Evolutionary conservation across 2,888 invertebrate species (phyloP).

Genomic region (Xylocampa areola): DNA sequence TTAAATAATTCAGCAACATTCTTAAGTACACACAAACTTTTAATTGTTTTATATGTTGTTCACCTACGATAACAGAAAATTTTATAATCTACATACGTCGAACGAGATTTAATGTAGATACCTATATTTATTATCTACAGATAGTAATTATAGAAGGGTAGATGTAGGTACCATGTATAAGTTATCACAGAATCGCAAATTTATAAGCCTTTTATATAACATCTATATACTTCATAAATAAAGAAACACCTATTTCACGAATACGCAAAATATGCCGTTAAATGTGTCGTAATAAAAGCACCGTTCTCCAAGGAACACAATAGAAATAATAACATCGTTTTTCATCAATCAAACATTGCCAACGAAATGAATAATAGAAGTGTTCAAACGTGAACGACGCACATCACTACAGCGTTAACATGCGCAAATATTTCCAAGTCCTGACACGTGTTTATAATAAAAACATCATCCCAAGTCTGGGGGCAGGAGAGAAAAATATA

Average conservation of each 20-base stretch:
- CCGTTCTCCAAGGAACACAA: conserved; percentile 26
- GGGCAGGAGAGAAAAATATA: conserved; percentile 60
- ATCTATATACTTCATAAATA: conserved; percentile 3
- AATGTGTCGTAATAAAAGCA: conserved; percentile 20
- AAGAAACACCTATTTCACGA: conserved; percentile 1
- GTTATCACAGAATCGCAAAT: not conserved
- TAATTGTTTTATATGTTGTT: too few relatives aligned
- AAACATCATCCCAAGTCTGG: conserved; percentile 79
- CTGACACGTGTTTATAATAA: conserved; percentile 86
- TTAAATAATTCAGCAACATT: too few relatives aligned
- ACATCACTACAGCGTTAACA: conserved; percentile 75
- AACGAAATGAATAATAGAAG: conserved; percentile 67
- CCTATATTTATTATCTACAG: too few relatives aligned
- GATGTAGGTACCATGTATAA: not conserved
- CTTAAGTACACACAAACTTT: too few relatives aligned
- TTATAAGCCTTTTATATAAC: conserved; percentile 1
- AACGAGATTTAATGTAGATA: too few relatives aligned
- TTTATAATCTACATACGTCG: too few relatives aligned
- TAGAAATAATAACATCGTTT: conserved; percentile 43
- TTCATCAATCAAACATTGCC: conserved; percentile 68
- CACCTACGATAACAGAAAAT: too few relatives aligned
- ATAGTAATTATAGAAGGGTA: too few relatives aligned
- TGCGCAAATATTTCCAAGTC: conserved; percentile 80
- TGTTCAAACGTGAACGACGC: conserved; percentile 74
- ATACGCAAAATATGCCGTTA: conserved; percentile 2